Evolutionary conservation across 1,140 invertebrate species (phyloP).

Genomic region (Drosophila malerkotliana): DNA sequence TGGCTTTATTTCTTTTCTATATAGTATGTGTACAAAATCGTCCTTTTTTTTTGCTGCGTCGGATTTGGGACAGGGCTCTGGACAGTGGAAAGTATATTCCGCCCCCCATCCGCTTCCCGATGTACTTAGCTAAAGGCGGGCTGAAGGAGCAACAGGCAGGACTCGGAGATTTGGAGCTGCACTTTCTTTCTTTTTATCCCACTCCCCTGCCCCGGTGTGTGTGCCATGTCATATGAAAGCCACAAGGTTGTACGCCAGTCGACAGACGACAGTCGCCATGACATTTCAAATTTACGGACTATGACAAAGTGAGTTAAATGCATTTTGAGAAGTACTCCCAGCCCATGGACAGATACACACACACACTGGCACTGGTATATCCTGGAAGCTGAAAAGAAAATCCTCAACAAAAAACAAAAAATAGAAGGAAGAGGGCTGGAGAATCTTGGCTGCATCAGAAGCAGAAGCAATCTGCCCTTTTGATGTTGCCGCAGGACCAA

Average conservation of each 20-base stretch:
- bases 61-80: constrained; percentile 54
- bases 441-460: constrained; percentile 19
- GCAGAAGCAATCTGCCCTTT: constrained; percentile 52
- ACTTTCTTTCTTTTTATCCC: neutral
- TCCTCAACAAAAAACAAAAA: constrained; percentile 29
- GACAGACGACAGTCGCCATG: constrained; percentile 75
- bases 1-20: constrained; percentile 45
- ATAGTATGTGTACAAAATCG: constrained; percentile 11
- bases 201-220: constrained; percentile 20
- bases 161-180: constrained; percentile 46
- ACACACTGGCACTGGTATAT: neutral
- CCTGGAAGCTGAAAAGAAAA: constrained; percentile 62
- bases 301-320: constrained; percentile 80
- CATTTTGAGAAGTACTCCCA: constrained; percentile 69
- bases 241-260: constrained; percentile 73
- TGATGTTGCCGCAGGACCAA: constrained; percentile 39
- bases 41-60: constrained; percentile 26
- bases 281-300: constrained; percentile 80
- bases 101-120: constrained; percentile 15
- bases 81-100: neutral
- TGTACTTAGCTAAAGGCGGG: constrained; percentile 26
- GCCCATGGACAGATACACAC: constrained; percentile 11
- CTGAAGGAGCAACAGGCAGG: constrained; percentile 35
- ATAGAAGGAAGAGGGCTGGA: neutral
- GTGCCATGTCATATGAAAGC: constrained; percentile 64